phyloP scores from a whole-genome alignment of 1,140 invertebrate genomes.

The Drosophila bocki region DNA sequence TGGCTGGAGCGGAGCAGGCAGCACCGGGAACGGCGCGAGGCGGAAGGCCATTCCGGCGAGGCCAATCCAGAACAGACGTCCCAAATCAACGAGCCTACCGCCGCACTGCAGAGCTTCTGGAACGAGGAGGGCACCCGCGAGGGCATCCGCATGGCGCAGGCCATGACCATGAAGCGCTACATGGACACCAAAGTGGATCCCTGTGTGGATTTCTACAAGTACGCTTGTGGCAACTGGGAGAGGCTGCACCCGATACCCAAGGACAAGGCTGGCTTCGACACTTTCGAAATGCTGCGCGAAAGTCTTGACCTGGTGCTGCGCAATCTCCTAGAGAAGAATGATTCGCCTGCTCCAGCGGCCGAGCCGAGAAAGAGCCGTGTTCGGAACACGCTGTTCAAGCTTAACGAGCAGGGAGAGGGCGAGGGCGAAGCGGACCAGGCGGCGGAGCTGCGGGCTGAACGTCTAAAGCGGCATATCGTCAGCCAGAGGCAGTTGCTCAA shows the following conservation, averaged over 20 bases:
- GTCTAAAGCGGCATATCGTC: slow-evolving; percentile 63
- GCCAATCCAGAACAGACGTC: neutral
- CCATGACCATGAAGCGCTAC: slow-evolving; percentile 90
- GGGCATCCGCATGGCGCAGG: slow-evolving; percentile 86
- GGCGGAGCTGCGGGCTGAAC: slow-evolving; percentile 43
- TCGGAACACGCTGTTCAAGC: slow-evolving; percentile 54
- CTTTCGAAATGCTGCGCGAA: slow-evolving; percentile 92
- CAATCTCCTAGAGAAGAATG: slow-evolving; percentile 87
- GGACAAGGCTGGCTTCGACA: slow-evolving; percentile 92
- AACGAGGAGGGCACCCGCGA: slow-evolving; percentile 85
- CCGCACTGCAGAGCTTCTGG: slow-evolving; percentile 86
- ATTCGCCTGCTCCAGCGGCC: neutral
- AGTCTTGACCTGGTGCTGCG: slow-evolving; percentile 89
- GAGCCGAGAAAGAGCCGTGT: slow-evolving; percentile 43
- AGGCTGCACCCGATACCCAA: slow-evolving; percentile 93
- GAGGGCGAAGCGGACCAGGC: slow-evolving; percentile 51
- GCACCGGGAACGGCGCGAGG: slow-evolving; percentile 51
- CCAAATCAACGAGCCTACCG: slow-evolving; percentile 34
- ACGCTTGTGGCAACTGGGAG: slow-evolving; percentile 95
- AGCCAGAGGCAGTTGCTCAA: slow-evolving; percentile 57
- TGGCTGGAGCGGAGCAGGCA: slow-evolving; percentile 32
- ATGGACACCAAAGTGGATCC: slow-evolving; percentile 93
- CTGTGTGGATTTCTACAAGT: slow-evolving; percentile 96
- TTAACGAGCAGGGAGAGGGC: slow-evolving; percentile 52
- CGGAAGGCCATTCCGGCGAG: slow-evolving; percentile 30